Evolutionary conservation across 2,113 vertebrate genomes (phyloP), one percentile per base, ranked within the genome.

Genomic region (Nothobranchius furzeri): DNA sequence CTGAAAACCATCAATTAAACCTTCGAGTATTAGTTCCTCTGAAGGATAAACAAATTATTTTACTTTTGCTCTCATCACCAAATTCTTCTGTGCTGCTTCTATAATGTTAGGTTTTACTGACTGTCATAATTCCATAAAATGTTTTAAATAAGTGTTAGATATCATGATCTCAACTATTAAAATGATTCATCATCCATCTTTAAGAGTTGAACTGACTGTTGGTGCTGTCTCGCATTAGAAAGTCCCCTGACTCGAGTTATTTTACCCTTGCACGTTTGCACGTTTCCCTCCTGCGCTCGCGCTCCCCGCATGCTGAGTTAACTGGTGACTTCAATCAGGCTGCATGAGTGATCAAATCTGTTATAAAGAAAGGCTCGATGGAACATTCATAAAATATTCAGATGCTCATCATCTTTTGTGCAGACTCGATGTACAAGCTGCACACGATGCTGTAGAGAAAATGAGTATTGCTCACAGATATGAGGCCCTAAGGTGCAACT

Each of bases 11-110:
- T 30, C 20, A 20, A 20, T 20, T 20, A 20, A 20, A 20, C 20
- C 20, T 20, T 20, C 20, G 20, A 20, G 20, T 20, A 20, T 20
- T 20, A 20, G 20, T 20, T 20, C 20, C 20, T 20, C 20, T 20
- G 20, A 20, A 20, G 20, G 20, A 20, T 20, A 20, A 20, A 20
- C 20, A 20, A 20, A 20, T 20, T 20, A 20, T 20, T 20, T 20
- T 20, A 20, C 20, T 20, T 20, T 20, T 20, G 20, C 20, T 20
- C 20, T 20, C 20, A 20, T 20, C 20, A 20, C 20, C 20, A 55
- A 0, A 54, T 88, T 56, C 92, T 88, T 92, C 93, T 94, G 0
- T 24, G 53, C 20, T 20, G 49, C 36, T 25, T 11, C 9, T 6
- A 55, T n/a, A 6, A 25, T 43, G n/a, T 64, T 6, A n/a, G 13